Base-by-base conservation (phyloP, 2,888 invertebrate genomes). In the Chrysolina americana region DNA sequence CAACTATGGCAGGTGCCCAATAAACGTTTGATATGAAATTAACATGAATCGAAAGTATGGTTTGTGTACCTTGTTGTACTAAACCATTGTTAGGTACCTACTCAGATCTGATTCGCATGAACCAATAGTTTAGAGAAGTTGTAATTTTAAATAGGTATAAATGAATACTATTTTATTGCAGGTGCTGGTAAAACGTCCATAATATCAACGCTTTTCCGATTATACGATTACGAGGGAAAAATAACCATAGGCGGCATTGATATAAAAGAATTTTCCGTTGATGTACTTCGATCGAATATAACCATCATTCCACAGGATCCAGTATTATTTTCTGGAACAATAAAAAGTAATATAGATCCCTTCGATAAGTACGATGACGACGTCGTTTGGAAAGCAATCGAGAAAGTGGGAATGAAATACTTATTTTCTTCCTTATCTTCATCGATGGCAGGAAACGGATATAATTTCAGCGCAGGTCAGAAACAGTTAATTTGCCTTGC, bases 281-380 rank as follows among this genome's bases (percentile, higher is more conserved):
- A 78, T 19, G 77, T 73, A 17, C 73, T 83, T 3, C 78, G 95
- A 70, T 92, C 93, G 65, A 92, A 92, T 84, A 91, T 96, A 75
- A 94, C 95, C 15, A 95, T 96, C 83, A 96, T 96, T 65, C 95
- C 96, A 0, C 96, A 96, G 86, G 95, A 95, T 84, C 95, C 96
- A 0, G 94, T 95, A 71, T 88, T 96, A 65, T 95, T 98, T 88
- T 94, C 95, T 0, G 92, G 91, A 41, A 89, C 90, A 2, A 83
- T 92, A 36, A 86, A 92, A 28, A 86, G 85, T n/a, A 84, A 84
- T 72, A 56, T 84, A 3, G 84, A 84, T 70, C 84, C 84, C 9
- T 74, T 75, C 41, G 71, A 76, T 41, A 72, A 74, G 21, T 79
- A 82, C 44, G 68, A 77, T 0, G 83, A 83, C 63, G 73, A 77